A percentile compares a stretch with the other conserved stretches of the same genome.
phyloP scores from a whole-genome alignment of 2,888 invertebrate species.

The Empis livida region DNA sequence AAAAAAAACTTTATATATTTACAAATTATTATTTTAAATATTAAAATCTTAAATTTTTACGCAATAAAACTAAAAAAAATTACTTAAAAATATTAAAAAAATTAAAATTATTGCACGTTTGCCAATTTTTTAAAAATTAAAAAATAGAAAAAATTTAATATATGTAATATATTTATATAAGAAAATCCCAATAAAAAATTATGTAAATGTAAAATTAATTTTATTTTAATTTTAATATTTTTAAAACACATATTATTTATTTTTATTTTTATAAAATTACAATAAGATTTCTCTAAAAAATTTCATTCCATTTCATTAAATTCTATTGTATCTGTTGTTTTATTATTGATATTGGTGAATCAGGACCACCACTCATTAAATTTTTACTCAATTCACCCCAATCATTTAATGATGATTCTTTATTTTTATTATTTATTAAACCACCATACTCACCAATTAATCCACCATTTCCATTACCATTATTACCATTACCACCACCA shows the following conservation, averaged over 20 bases:
- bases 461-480: slow-evolving; percentile 12
- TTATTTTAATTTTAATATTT: no score
- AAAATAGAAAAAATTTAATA: not conserved
- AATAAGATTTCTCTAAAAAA: slow-evolving; percentile 33
- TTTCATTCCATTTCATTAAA: slow-evolving; percentile 34
- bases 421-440: not conserved
- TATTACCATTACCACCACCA: slow-evolving; percentile 12
- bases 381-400: not conserved
- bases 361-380: not conserved
- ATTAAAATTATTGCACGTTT: not conserved
- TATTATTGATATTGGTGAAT: slow-evolving; percentile 1
- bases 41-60: no score
- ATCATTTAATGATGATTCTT: not conserved
- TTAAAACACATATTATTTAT: slow-evolving; percentile 3
- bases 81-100: not conserved
- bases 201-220: slow-evolving; percentile 4
- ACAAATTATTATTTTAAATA: no score
- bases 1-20: not conserved
- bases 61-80: not conserved
- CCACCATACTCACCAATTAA: slow-evolving; percentile 12
- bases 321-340: slow-evolving; percentile 32
- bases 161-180: no score
- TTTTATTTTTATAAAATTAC: slow-evolving; percentile 1
- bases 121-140: not conserved
- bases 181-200: not conserved